These are phyloP conservation scores for Chirona hameri DNA, from an alignment of 2,888 invertebrate genomes.

Conservation along the genomic window DNA sequence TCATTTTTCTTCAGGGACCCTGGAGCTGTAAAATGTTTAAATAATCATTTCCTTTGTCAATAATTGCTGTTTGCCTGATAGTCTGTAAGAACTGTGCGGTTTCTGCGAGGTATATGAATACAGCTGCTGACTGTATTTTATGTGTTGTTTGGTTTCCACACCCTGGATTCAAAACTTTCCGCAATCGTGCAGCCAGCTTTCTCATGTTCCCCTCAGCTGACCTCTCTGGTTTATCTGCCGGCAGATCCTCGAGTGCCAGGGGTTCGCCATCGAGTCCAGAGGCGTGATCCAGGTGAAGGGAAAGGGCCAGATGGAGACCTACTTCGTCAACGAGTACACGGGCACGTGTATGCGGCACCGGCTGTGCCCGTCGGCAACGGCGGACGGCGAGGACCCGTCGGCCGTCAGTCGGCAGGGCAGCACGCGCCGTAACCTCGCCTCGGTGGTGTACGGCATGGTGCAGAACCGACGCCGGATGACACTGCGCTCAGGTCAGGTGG, in stretches of 20 bases:
- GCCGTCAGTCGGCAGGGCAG: conserved; percentile 64
- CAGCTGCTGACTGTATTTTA: too few species aligned
- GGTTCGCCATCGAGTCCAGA: conserved; percentile 24
- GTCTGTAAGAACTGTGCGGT: too few species aligned
- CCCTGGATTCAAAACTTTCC: too few species aligned
- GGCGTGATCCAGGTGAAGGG: conserved; percentile 35
- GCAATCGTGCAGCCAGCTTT: too few species aligned
- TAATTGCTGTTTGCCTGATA: too few species aligned
- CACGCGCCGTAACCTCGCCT: conserved; percentile 72
- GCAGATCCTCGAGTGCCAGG: conserved; percentile 14
- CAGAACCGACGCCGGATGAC: conserved; percentile 49
- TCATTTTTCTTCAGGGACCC: too few species aligned
- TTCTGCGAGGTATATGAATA: too few species aligned
- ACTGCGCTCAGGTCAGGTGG: conserved; percentile 5
- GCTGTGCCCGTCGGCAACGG: conserved; percentile 42
- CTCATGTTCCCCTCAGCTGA: background rate
- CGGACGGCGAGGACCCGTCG: conserved; percentile 49
- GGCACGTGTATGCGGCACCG: conserved; percentile 40
- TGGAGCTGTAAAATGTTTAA: too few species aligned
- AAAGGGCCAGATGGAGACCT: conserved; percentile 35
- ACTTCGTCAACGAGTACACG: conserved; percentile 47
- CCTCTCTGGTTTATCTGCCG: background rate
- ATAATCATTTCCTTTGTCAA: too few species aligned
- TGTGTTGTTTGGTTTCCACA: too few species aligned
- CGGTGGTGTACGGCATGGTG: conserved; percentile 83